Base-by-base conservation (phyloP, 2,888 invertebrate species). In the Callyntrura guangdongensis region DNA sequence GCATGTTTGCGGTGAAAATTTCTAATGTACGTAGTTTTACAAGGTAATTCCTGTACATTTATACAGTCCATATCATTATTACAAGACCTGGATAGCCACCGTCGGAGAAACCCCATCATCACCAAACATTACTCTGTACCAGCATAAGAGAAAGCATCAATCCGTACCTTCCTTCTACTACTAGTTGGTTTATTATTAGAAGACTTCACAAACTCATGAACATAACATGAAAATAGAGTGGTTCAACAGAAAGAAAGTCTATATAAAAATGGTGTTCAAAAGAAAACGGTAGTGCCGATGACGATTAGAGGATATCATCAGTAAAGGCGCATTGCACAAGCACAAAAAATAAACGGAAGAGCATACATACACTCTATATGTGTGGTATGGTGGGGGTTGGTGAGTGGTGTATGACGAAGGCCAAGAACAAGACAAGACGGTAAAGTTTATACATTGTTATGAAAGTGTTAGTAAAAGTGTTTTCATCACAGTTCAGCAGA, bases 121-220 rank as follows among this genome's bases (percentile, higher is more conserved):
- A 17, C 61, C 61, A n/a, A 56, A 56, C 56, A 22, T 64, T 12
- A 64, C 20, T 20, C 11, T 2, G 72, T 20, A 25, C 14, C 4
- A 53, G 56, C 20, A 53, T 77, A 22, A 3, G 49, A n/a, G 49
- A 36, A 56, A 81, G 82, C 72, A 69, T 82, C 88, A 81, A 72
- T 88, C 69, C 88, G 69, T 74, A 59, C 59, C 59, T 25, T 59
- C 72, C 49, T 49, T 77, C 36, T 36, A 36, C 36, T 36, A 36
- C 36, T 36, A 84, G 69, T 81, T 85, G 85, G 85, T 90, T 90
- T 90, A 85, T 90, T 90, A 81, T 90, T 90, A 81, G 77, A 56
- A 85, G 85, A 79, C 85, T 89, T 89, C 85, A 69, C 59, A 79
- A 84, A 90, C 79, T 89, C 77, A 79, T 85, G 85, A 85, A 85